phyloP scores from a whole-genome alignment of 1,140 invertebrate species.

The Pygmarrhopalites habei region DNA sequence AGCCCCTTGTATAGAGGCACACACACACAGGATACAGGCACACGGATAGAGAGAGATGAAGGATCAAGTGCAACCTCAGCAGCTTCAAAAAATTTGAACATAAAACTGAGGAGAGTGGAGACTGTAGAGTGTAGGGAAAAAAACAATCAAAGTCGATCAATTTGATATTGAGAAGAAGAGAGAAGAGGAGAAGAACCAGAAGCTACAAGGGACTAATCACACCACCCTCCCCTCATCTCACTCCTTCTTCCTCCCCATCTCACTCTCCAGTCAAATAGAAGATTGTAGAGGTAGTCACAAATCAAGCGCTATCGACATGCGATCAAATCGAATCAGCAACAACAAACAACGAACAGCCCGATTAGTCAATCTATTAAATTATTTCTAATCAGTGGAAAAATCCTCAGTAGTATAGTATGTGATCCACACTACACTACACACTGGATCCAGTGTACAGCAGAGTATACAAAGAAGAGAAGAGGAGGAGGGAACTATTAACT shows the following conservation, averaged over 20 bases:
- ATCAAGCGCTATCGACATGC: constrained; percentile 4
- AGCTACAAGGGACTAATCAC: neutral
- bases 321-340: constrained; percentile 9
- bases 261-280: no score
- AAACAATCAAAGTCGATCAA: constrained; percentile 1
- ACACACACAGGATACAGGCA: no score
- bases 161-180: neutral
- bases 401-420: no score
- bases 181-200: neutral
- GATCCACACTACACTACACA: no score
- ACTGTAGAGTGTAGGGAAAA: neutral
- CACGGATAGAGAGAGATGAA: no score
- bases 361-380: constrained; percentile 14
- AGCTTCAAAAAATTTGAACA: no score
- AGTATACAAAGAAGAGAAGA: neutral
- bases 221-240: no score
- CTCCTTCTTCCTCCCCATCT: no score
- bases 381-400: constrained; percentile 10
- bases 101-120: no score
- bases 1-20: no score
- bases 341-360: constrained; percentile 6
- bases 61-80: no score
- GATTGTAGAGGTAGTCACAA: constrained; percentile 7
- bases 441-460: no score
- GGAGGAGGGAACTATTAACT: constrained; percentile 2